Evolutionary conservation across 2,888 invertebrate genomes (phyloP), one percentile per base, ranked within the genome.

Genomic region (Harpalus rufipes): DNA sequence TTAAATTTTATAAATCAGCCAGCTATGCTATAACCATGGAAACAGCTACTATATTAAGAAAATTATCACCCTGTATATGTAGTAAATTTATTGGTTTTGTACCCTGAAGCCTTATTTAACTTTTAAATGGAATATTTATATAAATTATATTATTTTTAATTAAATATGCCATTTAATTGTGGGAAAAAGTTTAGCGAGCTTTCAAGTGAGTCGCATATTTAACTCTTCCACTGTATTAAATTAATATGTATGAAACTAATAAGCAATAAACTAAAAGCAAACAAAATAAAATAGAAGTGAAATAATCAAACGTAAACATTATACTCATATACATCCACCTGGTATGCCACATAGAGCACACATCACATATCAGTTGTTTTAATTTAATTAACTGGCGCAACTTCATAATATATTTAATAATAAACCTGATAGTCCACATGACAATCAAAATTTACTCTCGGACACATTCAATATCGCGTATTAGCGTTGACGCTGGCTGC

Each of bases 321-420:
- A 16, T 1, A n/a, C n/a, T n/a, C n/a, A n/a, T n/a, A n/a, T n/a
- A 74, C 72, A 74, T 74, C 18, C 72, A 74, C 21, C 21, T 74
- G 72, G 72, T 51, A 4, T 68, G 41, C 14, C 68, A 39, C 68
- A 21, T 21, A 21, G 1, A 21, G 21, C 18, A 44, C 16, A 72
- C 44, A 18, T 44, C 72, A 72, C 72, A 74, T 74, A 74, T 74
- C 72, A 74, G 44, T 51, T 44, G 72, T 74, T 74, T 74, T 74
- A 74, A 74, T 74, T 74, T 74, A 74, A 74, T 74, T 74, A 74
- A 41, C 68, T 68, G 16, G 68, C 72, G 18, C 72, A 74, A 74
- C 72, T 74, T 74, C 72, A 74, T 74, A 74, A 74, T 74, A 74
- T 74, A 74, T 74, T 74, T 44, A 74, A 74, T 74, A 74, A 74